phyloP scores from a whole-genome alignment of 2,888 invertebrate genomes.

The Digitonthophagus gazella region DNA sequence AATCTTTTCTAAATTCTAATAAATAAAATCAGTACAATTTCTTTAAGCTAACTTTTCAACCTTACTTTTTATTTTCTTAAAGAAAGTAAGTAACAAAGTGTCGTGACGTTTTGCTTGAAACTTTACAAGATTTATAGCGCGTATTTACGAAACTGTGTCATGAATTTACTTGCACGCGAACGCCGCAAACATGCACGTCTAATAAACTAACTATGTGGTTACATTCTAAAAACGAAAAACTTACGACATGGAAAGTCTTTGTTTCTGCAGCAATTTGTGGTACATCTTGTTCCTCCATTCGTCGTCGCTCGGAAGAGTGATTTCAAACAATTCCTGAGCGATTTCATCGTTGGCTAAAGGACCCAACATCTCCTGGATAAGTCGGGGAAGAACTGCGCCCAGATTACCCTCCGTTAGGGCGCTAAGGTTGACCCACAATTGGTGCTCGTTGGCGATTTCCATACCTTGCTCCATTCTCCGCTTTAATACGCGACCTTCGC shows the following conservation, averaged over 20 bases:
- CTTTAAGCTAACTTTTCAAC: no score
- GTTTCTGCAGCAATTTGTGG: conserved; percentile 64
- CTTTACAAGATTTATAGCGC: not conserved
- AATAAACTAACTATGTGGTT: not conserved
- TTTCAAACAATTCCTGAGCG: conserved; percentile 44
- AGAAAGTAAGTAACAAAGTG: no score
- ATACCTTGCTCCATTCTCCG: conserved; percentile 34
- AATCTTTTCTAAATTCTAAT: no score
- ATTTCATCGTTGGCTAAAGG: conserved; percentile 44
- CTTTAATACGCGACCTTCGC: not conserved
- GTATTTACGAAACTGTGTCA: conserved; percentile 1
- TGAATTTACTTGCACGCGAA: not conserved
- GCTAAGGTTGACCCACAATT: conserved; percentile 58
- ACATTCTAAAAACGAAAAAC: conserved; percentile 19
- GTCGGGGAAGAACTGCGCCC: conserved; percentile 65
- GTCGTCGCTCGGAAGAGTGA: conserved; percentile 68
- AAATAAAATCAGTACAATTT: no score
- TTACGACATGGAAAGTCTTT: conserved; percentile 54
- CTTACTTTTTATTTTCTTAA: no score
- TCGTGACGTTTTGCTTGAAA: no score
- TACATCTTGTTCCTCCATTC: conserved; percentile 68
- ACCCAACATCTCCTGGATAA: conserved; percentile 61
- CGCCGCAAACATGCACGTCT: not conserved
- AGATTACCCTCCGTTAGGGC: conserved; percentile 59
- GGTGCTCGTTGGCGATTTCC: conserved; percentile 39